A percentile compares a stretch with the other conserved stretches of the same genome.
phyloP scores from a whole-genome alignment of 2,888 invertebrate genomes.

The Dysmachus trigonus region DNA sequence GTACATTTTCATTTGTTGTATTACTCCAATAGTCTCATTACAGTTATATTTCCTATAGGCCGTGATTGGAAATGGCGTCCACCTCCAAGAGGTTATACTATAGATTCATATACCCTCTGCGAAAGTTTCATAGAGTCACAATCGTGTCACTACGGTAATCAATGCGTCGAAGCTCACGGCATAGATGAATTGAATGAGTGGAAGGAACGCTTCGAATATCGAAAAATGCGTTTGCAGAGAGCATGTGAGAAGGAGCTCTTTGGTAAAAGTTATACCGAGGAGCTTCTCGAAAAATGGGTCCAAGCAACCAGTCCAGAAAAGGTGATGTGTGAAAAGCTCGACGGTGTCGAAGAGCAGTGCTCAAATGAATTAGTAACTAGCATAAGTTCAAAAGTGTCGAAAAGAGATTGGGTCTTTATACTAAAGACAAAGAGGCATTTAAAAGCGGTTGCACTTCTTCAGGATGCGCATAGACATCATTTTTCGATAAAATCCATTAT shows the following conservation, averaged over 20 bases:
- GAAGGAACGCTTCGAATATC: constrained; percentile 76
- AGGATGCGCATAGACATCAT: constrained; percentile 75
- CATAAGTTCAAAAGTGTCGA: constrained; percentile 71
- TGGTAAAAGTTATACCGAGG: constrained; percentile 70
- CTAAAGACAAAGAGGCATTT: constrained; percentile 67
- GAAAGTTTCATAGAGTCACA: constrained; percentile 69
- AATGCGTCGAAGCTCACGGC: constrained; percentile 80
- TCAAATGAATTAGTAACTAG: constrained; percentile 70
- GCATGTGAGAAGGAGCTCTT: constrained; percentile 76
- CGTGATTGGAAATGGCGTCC: constrained; percentile 75
- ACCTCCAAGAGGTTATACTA: constrained; percentile 74
- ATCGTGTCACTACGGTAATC: constrained; percentile 74
- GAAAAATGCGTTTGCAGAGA: constrained; percentile 70
- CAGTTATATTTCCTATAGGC: constrained; percentile 55
- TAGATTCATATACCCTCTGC: constrained; percentile 73
- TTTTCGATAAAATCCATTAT: constrained; percentile 70
- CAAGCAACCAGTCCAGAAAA: constrained; percentile 71
- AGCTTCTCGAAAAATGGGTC: constrained; percentile 72
- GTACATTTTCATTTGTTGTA: not conserved
- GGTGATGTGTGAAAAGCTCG: constrained; percentile 71
- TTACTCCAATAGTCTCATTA: not conserved
- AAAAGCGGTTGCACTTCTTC: constrained; percentile 73
- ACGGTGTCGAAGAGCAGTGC: constrained; percentile 69
- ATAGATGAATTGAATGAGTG: constrained; percentile 76
- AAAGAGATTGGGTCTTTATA: constrained; percentile 71